phyloP scores from a whole-genome alignment of 2,797 vertebrate species.

The Halcyon leucocephala region DNA sequence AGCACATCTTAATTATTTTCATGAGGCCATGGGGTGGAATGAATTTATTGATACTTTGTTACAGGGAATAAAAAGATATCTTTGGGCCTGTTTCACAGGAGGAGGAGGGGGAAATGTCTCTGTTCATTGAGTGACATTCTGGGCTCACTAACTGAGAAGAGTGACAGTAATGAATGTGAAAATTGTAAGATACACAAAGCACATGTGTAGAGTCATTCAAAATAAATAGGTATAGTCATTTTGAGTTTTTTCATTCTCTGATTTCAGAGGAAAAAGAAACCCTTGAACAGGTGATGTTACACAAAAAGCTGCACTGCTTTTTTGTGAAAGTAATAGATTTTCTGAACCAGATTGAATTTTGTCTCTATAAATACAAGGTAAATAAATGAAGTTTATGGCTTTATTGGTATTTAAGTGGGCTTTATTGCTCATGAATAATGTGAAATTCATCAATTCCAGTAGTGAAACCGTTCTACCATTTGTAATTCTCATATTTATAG shows the following conservation, averaged over 20 bases:
- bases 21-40: background rate
- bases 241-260: background rate
- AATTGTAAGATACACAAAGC: rapidly evolving
- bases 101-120: background rate
- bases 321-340: background rate
- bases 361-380: background rate
- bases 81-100: background rate
- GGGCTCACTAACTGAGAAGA: background rate
- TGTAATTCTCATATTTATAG: background rate
- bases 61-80: background rate
- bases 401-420: background rate
- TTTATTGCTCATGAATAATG: background rate
- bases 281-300: background rate
- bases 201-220: rapidly evolving
- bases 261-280: background rate
- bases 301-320: background rate
- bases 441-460: background rate
- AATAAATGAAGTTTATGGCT: background rate
- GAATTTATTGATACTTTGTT: background rate
- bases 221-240: background rate
- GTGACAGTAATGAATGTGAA: rapidly evolving
- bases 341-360: background rate
- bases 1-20: background rate
- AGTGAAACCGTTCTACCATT: background rate
- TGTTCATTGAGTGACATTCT: rapidly evolving